Percentiles rank a stretch among this genome's conserved stretches.
Conservation (phyloP, 1,140 invertebrate species). For the Ips typographus region DNA sequence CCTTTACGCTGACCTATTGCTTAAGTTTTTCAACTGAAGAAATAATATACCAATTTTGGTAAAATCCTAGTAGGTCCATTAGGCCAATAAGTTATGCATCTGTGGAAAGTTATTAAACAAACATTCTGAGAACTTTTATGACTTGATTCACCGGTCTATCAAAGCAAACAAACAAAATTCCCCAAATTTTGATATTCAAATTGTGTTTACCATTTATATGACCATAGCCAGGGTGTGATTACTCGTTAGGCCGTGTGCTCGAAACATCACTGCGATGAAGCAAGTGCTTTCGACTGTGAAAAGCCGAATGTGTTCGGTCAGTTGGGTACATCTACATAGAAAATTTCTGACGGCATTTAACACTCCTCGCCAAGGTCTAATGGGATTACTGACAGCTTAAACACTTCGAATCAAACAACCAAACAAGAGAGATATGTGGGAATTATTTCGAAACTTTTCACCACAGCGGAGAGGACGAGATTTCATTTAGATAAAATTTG, state of each 20-base stretch:
- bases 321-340: conserved; percentile 37
- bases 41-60: too few relatives aligned
- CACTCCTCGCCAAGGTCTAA: conserved; percentile 26
- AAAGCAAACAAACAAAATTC: conserved; percentile 9
- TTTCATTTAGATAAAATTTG: background rate
- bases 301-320: conserved; percentile 36
- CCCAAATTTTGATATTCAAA: conserved; percentile 40
- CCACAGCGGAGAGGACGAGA: background rate
- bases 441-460: conserved; percentile 22
- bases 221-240: conserved; percentile 22
- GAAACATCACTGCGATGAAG: conserved; percentile 29
- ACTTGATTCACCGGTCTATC: background rate
- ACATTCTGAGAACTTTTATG: too few relatives aligned
- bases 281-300: conserved; percentile 32
- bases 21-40: too few relatives aligned
- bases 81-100: too few relatives aligned
- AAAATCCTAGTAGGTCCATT: too few relatives aligned
- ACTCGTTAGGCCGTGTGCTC: conserved; percentile 29
- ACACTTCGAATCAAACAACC: conserved; percentile 23
- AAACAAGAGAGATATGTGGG: conserved; percentile 3
- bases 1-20: too few relatives aligned
- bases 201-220: conserved; percentile 32
- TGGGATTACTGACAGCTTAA: conserved; percentile 28
- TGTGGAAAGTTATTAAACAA: too few relatives aligned
- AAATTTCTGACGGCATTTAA: conserved; percentile 35